These are phyloP conservation scores for Tichodroma muraria DNA, from an alignment of 2,113 vertebrate species.

Conservation along the genomic window DNA sequence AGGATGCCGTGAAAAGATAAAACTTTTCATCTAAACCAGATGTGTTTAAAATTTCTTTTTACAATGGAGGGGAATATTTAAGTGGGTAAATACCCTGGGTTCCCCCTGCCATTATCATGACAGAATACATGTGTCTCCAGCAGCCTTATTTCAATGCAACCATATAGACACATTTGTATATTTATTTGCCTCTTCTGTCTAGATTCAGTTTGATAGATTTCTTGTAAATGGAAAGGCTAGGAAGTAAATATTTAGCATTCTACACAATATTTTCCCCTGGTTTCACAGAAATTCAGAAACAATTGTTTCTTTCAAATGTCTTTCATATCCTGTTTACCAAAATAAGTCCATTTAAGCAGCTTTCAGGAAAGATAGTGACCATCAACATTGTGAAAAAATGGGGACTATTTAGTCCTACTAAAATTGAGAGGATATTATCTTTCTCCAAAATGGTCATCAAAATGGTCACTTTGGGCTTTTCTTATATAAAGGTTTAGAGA, in stretches of 20 bases:
- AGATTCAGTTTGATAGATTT: background rate
- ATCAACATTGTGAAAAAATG: background rate
- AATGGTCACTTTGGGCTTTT: background rate
- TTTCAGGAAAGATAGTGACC: background rate
- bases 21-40: background rate
- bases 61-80: background rate
- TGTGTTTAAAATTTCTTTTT: background rate
- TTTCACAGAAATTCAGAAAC: background rate
- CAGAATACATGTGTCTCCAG: background rate
- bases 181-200: background rate
- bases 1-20: background rate
- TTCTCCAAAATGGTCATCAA: background rate
- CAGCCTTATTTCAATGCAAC: background rate
- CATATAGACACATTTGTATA: background rate
- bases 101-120: background rate
- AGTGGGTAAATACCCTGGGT: background rate
- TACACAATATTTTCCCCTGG: background rate
- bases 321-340: background rate
- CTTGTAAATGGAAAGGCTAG: background rate
- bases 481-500: background rate
- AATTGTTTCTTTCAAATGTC: background rate
- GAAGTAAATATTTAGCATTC: background rate
- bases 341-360: background rate
- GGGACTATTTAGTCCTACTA: background rate
- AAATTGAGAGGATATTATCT: background rate